Evolutionary conservation across 2,797 vertebrate genomes (phyloP).

Genomic region (Percopsis omiscomaycus): DNA sequence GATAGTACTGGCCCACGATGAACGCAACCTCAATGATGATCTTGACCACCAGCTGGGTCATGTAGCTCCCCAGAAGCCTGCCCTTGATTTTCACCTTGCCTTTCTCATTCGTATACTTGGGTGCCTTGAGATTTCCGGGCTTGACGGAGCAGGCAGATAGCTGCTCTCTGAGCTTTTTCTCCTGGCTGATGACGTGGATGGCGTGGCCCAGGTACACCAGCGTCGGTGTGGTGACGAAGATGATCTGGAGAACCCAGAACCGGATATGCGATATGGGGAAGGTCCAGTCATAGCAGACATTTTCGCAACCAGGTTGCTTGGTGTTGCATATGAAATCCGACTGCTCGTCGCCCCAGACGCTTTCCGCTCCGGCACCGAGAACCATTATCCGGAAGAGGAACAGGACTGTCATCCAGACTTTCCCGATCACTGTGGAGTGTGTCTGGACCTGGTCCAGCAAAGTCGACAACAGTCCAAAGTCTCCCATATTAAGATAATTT

Average conservation of each 20-base stretch:
- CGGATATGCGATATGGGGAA: conserved; percentile 97
- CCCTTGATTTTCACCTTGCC: conserved; percentile 88
- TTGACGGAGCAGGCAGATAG: conserved; percentile 52
- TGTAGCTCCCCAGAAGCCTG: conserved; percentile 88
- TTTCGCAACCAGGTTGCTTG: conserved; percentile 91
- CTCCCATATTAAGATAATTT: conserved; percentile 82
- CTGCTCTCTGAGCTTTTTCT: conserved; percentile 85
- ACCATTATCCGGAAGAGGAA: conserved; percentile 98
- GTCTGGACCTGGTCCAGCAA: conserved; percentile 92
- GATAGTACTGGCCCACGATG: conserved; percentile 91
- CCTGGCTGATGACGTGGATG: conserved; percentile 81
- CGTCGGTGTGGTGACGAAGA: conserved; percentile 84
- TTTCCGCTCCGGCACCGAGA: conserved; percentile 88
- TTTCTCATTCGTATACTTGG: conserved; percentile 79
- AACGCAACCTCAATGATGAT: conserved; percentile 89
- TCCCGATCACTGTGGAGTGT: conserved; percentile 91
- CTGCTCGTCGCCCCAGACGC: conserved; percentile 94
- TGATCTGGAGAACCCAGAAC: conserved; percentile 97
- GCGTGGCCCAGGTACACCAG: conserved; percentile 80
- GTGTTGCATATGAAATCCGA: conserved; percentile 91
- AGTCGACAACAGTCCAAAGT: conserved; percentile 89
- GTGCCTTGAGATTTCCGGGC: conserved; percentile 66
- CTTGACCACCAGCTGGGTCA: conserved; percentile 86
- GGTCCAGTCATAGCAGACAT: conserved; percentile 91
- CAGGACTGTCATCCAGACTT: conserved; percentile 95